Conservation (phyloP, 1,140 invertebrate genomes). For the Medauroidea extradentata region DNA sequence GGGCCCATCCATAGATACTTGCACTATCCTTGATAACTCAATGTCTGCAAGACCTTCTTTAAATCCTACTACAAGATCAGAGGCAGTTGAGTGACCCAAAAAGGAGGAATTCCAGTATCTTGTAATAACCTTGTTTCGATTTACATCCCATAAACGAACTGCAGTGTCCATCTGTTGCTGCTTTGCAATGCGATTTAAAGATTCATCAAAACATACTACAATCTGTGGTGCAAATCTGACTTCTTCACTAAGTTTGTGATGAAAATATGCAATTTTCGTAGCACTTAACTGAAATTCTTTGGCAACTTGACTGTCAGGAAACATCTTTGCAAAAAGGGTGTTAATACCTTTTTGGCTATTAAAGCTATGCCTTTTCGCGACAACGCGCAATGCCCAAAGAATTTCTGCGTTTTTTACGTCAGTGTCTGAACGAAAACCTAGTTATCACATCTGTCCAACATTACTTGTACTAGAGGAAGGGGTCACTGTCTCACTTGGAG, state of each 20-base stretch:
- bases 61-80: conserved; percentile 18
- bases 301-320: no score
- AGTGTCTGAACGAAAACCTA: no score
- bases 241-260: conserved; percentile 13
- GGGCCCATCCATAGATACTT: conserved; percentile 13
- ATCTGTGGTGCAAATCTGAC: conserved; percentile 2
- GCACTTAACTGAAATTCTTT: no score
- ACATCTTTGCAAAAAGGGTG: no score
- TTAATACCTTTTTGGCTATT: no score
- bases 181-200: conserved; percentile 19
- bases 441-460: no score
- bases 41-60: conserved; percentile 1
- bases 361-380: conserved; percentile 1
- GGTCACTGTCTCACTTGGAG: no score
- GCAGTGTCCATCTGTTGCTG: conserved; percentile 16
- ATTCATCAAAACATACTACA: conserved; percentile 24
- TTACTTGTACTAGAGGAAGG: no score
- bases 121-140: conserved; percentile 11
- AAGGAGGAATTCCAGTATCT: conserved; percentile 23
- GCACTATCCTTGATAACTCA: conserved; percentile 6
- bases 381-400: no score
- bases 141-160: conserved; percentile 17
- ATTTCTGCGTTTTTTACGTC: no score
- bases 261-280: no score
- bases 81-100: conserved; percentile 11